Conservation (phyloP, 1,140 invertebrate species). For the Paraescarpia echinospica region DNA sequence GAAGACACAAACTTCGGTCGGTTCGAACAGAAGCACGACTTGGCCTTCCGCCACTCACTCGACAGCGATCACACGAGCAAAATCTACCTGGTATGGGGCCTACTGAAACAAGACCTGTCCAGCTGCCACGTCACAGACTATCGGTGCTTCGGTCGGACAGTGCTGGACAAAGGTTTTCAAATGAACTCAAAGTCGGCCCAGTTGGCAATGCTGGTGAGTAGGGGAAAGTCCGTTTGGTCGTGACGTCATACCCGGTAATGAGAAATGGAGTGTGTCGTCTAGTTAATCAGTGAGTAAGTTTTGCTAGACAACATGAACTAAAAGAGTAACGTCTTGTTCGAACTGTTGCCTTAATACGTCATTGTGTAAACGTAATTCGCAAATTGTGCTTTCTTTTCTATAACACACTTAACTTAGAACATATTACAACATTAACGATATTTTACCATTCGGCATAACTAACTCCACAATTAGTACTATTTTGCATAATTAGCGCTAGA, state of each 20-base stretch:
- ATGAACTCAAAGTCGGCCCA: conserved; percentile 35
- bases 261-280: background rate
- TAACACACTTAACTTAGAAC: too few relatives aligned
- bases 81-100: conserved; percentile 40
- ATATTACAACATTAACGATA: too few relatives aligned
- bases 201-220: conserved; percentile 32
- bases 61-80: background rate
- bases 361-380: background rate
- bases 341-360: background rate
- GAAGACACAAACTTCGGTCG: conserved; percentile 27
- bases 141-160: conserved; percentile 32
- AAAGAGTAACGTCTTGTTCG: too few relatives aligned
- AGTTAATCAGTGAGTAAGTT: background rate
- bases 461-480: too few relatives aligned
- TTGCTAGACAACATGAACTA: too few relatives aligned
- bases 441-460: too few relatives aligned
- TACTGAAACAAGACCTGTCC: conserved; percentile 35
- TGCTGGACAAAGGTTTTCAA: conserved; percentile 36
- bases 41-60: conserved; percentile 17
- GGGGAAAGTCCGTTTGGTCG: background rate
- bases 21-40: conserved; percentile 12
- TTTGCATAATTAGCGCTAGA: too few relatives aligned
- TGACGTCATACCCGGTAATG: background rate
- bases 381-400: background rate
- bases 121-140: conserved; percentile 34